phyloP scores from a whole-genome alignment of 2,113 vertebrate genomes.

The Passer montanus region DNA sequence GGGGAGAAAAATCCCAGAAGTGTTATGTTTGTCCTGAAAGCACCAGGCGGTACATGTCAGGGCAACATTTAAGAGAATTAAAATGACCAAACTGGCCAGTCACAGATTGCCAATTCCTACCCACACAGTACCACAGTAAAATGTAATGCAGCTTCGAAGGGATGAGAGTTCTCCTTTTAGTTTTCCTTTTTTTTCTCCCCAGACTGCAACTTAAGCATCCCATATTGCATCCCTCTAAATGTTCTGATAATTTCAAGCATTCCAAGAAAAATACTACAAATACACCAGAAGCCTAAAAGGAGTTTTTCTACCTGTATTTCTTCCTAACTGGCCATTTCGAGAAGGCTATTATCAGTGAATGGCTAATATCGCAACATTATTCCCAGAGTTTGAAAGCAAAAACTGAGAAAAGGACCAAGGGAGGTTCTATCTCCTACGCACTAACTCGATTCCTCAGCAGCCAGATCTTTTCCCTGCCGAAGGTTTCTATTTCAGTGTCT shows the following conservation, averaged over 20 bases:
- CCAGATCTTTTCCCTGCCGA: not conserved
- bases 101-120: not conserved
- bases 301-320: not conserved
- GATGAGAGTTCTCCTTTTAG: not conserved
- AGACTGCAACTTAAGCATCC: not conserved
- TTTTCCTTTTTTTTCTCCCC: not conserved
- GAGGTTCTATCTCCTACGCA: not conserved
- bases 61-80: not conserved
- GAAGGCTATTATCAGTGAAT: not conserved
- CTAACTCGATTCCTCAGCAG: not conserved
- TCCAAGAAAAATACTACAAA: not conserved
- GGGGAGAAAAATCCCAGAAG: not conserved
- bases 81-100: not conserved
- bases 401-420: not conserved
- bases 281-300: not conserved
- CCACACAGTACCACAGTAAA: rapidly evolving
- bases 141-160: not conserved
- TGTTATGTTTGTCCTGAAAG: not conserved
- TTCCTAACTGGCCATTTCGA: not conserved
- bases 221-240: not conserved
- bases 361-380: not conserved
- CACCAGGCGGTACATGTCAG: not conserved
- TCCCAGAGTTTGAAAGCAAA: not conserved
- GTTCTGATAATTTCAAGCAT: not conserved
- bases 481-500: not conserved